Evolutionary conservation across 92 coral and sea anemone genomes (phyloP).

Genomic region (Epizoanthus fatuus): DNA sequence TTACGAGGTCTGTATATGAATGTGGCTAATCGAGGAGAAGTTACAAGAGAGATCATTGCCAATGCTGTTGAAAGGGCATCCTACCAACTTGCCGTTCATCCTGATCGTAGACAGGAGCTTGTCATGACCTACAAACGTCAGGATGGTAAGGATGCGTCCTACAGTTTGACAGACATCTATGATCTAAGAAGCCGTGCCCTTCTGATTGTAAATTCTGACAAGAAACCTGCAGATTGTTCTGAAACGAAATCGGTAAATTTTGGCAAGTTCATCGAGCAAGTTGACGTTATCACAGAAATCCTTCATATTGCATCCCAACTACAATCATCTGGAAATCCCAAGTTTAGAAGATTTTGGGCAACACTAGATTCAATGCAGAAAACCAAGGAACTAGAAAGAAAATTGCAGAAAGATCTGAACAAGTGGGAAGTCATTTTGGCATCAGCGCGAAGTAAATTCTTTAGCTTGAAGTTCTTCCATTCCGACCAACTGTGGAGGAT

Average conservation of each 20-base stretch:
- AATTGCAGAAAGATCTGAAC: conserved; percentile 52
- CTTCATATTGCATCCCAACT: conserved; percentile 49
- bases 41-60: conserved; percentile 87
- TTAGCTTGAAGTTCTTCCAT: conserved; percentile 88
- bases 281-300: conserved; percentile 86
- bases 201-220: conserved; percentile 89
- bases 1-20: conserved; percentile 88
- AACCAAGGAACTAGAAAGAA: conserved; percentile 44
- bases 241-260: conserved; percentile 58
- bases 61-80: conserved; percentile 83
- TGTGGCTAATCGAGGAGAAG: conserved; percentile 93
- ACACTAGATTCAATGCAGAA: conserved; percentile 64
- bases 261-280: conserved; percentile 75
- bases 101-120: conserved; percentile 61
- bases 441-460: conserved; percentile 59
- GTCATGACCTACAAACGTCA: conserved; percentile 79
- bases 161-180: conserved; percentile 81
- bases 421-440: conserved; percentile 71
- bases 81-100: conserved; percentile 61
- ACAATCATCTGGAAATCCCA: conserved; percentile 81
- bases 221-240: conserved; percentile 39
- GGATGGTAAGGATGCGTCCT: conserved; percentile 62
- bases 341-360: conserved; percentile 66
- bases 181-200: conserved; percentile 98
- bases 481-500: conserved; percentile 87